These are phyloP conservation scores for Thyatira batis DNA, from an alignment of 2,888 invertebrate species.

Conservation along the genomic window DNA sequence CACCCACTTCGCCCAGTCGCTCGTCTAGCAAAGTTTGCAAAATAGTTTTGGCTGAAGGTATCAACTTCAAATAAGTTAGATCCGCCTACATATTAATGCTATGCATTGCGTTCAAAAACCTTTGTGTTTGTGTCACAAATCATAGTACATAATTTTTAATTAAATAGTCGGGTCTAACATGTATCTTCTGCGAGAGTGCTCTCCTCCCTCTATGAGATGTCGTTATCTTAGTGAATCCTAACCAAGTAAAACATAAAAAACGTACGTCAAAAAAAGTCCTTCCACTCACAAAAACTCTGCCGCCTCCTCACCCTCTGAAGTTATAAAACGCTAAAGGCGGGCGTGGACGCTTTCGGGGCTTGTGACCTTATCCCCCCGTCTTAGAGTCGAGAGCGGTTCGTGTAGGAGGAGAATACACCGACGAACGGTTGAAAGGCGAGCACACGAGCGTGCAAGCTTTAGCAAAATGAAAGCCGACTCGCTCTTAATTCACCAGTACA, in stretches of 20 bases:
- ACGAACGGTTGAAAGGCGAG: constrained; percentile 72
- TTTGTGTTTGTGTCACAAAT: background rate
- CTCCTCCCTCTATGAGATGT: constrained; percentile 70
- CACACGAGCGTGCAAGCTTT: constrained; percentile 81
- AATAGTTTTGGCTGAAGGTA: constrained; percentile 52
- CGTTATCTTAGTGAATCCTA: constrained; percentile 80
- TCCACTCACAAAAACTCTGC: constrained; percentile 78
- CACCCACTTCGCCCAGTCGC: constrained; percentile 58
- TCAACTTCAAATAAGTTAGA: constrained; percentile 34
- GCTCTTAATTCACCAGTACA: constrained; percentile 81
- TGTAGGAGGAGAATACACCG: constrained; percentile 51
- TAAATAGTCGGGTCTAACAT: constrained; percentile 32
- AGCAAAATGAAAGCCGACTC: constrained; percentile 82
- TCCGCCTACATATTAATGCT: constrained; percentile 15
- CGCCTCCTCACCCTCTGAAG: constrained; percentile 74
- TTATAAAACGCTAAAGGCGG: constrained; percentile 77
- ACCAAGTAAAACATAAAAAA: constrained; percentile 81
- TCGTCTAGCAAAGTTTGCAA: constrained; percentile 58
- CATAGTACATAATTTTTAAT: constrained; percentile 9
- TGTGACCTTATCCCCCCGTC: constrained; percentile 58
- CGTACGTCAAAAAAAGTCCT: constrained; percentile 81
- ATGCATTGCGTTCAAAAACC: background rate
- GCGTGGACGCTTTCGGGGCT: constrained; percentile 45
- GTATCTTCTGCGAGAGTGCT: constrained; percentile 60
- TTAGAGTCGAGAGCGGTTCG: constrained; percentile 65